Evolutionary conservation across 2,888 invertebrate species (phyloP), one percentile per base, ranked within the genome.

Genomic region (Drosophila picticornis): DNA sequence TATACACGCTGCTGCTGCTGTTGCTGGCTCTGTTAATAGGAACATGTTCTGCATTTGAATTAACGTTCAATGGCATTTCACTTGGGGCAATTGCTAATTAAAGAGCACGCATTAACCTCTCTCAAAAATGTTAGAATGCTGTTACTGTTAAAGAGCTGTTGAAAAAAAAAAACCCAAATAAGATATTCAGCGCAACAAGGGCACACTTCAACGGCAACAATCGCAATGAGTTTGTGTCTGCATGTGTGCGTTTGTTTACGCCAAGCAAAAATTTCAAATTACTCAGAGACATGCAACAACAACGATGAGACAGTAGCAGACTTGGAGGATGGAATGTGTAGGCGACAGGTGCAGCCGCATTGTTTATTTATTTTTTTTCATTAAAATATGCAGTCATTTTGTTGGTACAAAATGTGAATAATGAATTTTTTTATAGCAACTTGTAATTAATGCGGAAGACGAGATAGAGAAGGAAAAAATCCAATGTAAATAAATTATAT

Each of bases 31-130:
- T 82, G 77, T 71, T 83, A 85, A 77, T 77, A 75, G 68, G 77
- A 85, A 77, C 88, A 79, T 77, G 84, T 69, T 82, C 65, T 76
- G 89, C 82, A 88, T 86, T 84, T 77, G 59, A 89, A 86, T 87
- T 77, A 89, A 70, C 69, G 68, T 69, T 79, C 89, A 86, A 82
- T 89, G 84, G 81, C 77, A 79, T 82, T 84, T 81, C 73, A 78
- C 74, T 88, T 75, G 70, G 70, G 68, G 60, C 59, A 70, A 57
- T 75, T 52, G 61, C 81, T 85, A 86, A 87, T 81, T 84, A 86
- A 80, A 74, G 46, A 46, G 61, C 70, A 71, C 70, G 63, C 80
- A 55, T 69, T 70, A 68, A 38, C 40, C 55, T 16, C 31, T 27
- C 25, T n/a, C 5, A 36, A 51, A 32, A 51, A 74, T 77, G 52